Base-by-base conservation (phyloP, 64 coral and sea anemone genomes). In the Stichodactyla mertensii region DNA sequence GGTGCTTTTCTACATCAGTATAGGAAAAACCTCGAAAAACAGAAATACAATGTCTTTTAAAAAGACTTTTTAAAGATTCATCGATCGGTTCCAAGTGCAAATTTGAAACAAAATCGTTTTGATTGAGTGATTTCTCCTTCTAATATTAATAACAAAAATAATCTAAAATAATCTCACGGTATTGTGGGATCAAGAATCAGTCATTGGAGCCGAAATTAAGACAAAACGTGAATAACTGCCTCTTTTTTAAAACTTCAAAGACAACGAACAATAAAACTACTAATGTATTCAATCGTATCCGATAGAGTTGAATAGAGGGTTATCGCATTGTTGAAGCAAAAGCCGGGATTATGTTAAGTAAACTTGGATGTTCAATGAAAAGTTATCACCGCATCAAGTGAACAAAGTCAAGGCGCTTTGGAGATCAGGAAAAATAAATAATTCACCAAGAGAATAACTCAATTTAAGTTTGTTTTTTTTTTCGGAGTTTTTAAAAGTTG, bases 281-380 rank as follows among this genome's bases (percentile, higher is more conserved):
- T n/a, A 74, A 31, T 74, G 10, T 27, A 74, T 27, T 74, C 69
- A 74, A n/a, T 27, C 7, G 69, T 74, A 74, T 74, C 69, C 69
- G 69, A 74, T 27, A 31, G 69, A 26, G 69, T 74, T 74, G 24
- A 74, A 23, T 31, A 74, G 69, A 74, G 27, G 69, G 36, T 74
- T 74, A 74, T 74, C n/a, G 69, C 3, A 74, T 74, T 74, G 69
- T 74, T 74, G 1, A 74, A 74, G 24, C 62, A n/a, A n/a, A 66
- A 66, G 19, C 62, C 62, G 9, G 24, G 69, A 74, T 74, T 74
- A 74, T 74, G 69, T 74, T 74, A 74, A 27, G 69, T 74, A 74
- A 74, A 74, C 69, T 4, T 27, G 4, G 69, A 74, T 74, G 7
- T 27, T 74, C 26, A 74, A 74, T 74, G 69, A 27, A 74, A 69